These are phyloP conservation scores for Salpingus planirostris DNA, from an alignment of 2,888 invertebrate genomes.

Conservation along the genomic window DNA sequence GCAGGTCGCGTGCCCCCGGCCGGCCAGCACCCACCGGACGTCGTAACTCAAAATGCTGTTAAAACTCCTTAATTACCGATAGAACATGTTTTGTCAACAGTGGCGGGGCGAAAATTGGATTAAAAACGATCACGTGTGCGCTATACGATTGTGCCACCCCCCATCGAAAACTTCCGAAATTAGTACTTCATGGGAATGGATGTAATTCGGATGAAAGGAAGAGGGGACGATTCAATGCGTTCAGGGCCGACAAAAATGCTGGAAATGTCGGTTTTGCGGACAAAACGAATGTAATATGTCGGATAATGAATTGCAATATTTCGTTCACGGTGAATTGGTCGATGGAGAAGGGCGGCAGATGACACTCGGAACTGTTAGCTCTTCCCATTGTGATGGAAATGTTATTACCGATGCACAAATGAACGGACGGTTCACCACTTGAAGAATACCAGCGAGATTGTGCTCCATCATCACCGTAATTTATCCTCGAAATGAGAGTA, in stretches of 20 bases:
- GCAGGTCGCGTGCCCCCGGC: conserved; percentile 20
- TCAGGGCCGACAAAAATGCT: no score
- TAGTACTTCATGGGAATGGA: no score
- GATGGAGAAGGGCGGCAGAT: conserved; percentile 19
- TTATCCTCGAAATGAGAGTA: no score
- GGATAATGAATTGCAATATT: conserved; percentile 15
- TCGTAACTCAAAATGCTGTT: conserved; percentile 23
- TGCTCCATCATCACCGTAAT: no score
- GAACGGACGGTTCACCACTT: conserved; percentile 16
- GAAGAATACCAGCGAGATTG: no score
- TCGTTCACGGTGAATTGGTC: conserved; percentile 4
- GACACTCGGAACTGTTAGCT: conserved; percentile 19
- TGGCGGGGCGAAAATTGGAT: no score
- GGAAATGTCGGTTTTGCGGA: no score
- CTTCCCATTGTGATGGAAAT: conserved; percentile 21
- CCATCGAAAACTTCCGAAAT: no score
- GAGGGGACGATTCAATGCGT: no score
- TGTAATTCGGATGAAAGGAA: no score
- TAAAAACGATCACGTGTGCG: no score
- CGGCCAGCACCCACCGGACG: conserved; percentile 21
- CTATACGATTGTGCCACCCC: no score
- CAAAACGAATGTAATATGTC: conserved; percentile 10
- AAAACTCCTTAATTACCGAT: conserved; percentile 24
- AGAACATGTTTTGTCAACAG: conserved; percentile 24
- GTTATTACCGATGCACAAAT: conserved; percentile 19